A percentile compares a stretch with the other conserved stretches of the same genome.
These are phyloP conservation scores for Scleropages formosus DNA, from an alignment of 2,797 vertebrate genomes.

Conservation along the genomic window DNA sequence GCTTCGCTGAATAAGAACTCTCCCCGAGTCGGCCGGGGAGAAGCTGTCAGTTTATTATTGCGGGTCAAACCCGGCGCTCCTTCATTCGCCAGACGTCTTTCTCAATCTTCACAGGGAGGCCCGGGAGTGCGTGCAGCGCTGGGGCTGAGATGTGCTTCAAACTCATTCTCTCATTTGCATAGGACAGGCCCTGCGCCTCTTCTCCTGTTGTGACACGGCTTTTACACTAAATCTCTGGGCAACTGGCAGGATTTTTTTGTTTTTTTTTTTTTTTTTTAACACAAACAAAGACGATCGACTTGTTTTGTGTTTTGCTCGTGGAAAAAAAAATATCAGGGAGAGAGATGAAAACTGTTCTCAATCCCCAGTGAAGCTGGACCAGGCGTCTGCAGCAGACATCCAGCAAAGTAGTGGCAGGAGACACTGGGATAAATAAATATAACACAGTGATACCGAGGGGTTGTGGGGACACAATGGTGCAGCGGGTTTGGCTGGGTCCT, in stretches of 20 bases:
- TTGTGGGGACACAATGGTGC: no score
- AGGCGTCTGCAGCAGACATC: no score
- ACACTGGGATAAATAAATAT: no score
- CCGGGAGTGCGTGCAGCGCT: neutral
- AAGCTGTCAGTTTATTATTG: conserved; percentile 3
- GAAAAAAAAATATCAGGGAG: neutral
- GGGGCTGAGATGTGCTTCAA: neutral
- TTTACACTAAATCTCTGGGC: no score
- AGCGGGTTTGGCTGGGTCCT: no score
- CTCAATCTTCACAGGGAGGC: neutral
- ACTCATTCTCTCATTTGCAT: conserved; percentile 11
- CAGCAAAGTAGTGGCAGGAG: no score
- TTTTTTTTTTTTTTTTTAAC: no score
- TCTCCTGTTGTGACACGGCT: no score
- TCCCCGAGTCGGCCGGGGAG: neutral
- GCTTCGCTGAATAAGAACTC: conserved; percentile 11
- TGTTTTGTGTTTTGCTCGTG: neutral
- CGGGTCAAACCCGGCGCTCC: neutral
- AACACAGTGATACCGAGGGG: no score
- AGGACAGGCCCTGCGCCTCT: neutral
- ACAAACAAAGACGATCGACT: neutral
- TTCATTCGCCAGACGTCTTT: conserved; percentile 11
- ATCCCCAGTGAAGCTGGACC: no score
- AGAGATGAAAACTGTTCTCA: no score
- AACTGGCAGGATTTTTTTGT: conserved; percentile 4